Base-by-base conservation (phyloP, 2,888 invertebrate species). In the Temnothorax ravouxi region DNA sequence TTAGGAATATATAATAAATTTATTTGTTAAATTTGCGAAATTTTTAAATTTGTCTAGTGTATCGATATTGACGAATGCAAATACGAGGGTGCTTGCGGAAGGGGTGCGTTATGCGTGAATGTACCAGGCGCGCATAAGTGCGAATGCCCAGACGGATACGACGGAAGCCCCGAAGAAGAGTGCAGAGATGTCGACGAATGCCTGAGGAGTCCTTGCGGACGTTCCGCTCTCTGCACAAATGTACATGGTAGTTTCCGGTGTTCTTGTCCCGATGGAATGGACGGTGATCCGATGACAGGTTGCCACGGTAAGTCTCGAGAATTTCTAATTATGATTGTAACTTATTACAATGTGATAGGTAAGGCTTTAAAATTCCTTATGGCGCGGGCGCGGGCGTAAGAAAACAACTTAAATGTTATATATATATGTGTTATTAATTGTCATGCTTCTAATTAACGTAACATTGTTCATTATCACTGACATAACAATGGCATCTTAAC, bases 31-130 rank as follows among this genome's bases (percentile, higher is more conserved):
- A 72, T 71, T 71, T 38, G 38, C 25, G n/a, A 38, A 41, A 71
- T 64, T 66, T 29, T 66, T 29, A 15, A 34, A 76, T 62, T 25
- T 52, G 25, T 64, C 9, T 44, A 76, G 54, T 98, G 98, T 94
- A 96, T 96, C 91, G 98, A 98, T 95, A 95, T 98, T 87, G 97
- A 98, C 95, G 98, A 98, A 95, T 99, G 98, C 95, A 95, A 96
- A 89, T 96, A 96, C 91, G 96, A 96, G 67, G 95, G 95, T 87
- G 96, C 97, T 75, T 99, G 99, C 95, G 98, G 97, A 74, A 96
- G 96, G 61, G 97, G 97, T 87, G 98, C 99, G 29, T 95, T 96
- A 80, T 98, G 98, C 95, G 96, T 96, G 77, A 98, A 98, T 95
- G 95, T 97, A 84, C 97, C 96, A 84, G 98, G 98, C 84, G 97